Percentiles rank a stretch among this genome's conserved stretches.
Conservation (phyloP, 2,113 vertebrate genomes). For the Cyphomyrus plagiostoma region DNA sequence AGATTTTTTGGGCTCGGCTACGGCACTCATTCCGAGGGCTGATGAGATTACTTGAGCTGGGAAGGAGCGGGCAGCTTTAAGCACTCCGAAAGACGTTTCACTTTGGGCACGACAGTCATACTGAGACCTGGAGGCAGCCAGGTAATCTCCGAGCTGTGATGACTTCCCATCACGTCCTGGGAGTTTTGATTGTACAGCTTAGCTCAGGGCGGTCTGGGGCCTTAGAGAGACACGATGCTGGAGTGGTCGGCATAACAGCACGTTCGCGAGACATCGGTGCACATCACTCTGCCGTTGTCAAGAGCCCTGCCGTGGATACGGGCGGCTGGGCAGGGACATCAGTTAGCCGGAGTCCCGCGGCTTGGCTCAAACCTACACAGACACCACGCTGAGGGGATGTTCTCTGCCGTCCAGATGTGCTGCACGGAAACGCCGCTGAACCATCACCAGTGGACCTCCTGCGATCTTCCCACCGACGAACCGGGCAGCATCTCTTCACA, state of each 20-base stretch:
- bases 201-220: slow-evolving; percentile 33
- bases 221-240: neutral
- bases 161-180: slow-evolving; percentile 39
- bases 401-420: slow-evolving; percentile 49
- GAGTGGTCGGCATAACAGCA: slow-evolving; percentile 29
- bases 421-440: slow-evolving; percentile 69
- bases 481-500: neutral
- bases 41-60: slow-evolving; percentile 26
- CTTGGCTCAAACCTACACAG: slow-evolving; percentile 35
- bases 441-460: slow-evolving; percentile 46
- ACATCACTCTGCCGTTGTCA: slow-evolving; percentile 42
- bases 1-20: neutral
- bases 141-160: slow-evolving; percentile 48
- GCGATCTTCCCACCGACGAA: neutral
- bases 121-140: slow-evolving; percentile 38
- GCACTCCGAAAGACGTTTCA: neutral
- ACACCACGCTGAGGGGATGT: slow-evolving; percentile 32
- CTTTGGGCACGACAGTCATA: neutral
- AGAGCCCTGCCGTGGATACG: neutral
- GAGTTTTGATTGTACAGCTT: slow-evolving; percentile 45
- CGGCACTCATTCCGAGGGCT: slow-evolving; percentile 19
- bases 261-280: slow-evolving; percentile 26
- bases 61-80: slow-evolving; percentile 21
- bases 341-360: neutral
- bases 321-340: neutral